phyloP scores from a whole-genome alignment of 92 coral and sea anemone genomes.

The Hydrozoanthus gracilis region DNA sequence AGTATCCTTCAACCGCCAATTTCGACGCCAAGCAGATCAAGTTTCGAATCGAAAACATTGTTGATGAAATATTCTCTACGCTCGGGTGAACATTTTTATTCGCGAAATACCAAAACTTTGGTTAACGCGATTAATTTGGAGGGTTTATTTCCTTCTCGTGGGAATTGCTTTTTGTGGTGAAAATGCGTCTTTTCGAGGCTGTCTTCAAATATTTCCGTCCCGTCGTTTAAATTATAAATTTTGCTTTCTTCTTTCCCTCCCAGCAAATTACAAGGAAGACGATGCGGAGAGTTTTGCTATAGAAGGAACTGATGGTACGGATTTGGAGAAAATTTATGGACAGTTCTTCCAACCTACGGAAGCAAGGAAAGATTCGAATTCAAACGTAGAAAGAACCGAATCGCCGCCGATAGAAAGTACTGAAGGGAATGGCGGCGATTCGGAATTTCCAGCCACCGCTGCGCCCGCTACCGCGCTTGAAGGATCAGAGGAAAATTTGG shows the following conservation, averaged over 20 bases:
- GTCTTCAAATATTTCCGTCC: not conserved
- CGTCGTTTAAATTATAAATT: not conserved
- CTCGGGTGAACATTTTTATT: constrained; percentile 26
- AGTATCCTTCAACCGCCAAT: constrained; percentile 33
- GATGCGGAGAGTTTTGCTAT: not conserved
- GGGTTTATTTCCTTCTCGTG: not conserved
- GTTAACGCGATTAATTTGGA: constrained; percentile 6
- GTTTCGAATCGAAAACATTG: constrained; percentile 11
- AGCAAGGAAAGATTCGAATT: not conserved
- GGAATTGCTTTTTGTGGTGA: not conserved
- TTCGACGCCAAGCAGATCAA: constrained; percentile 16
- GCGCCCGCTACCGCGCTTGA: constrained; percentile 47
- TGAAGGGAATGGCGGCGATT: constrained; percentile 14
- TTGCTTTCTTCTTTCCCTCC: not conserved
- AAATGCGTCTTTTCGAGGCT: not conserved
- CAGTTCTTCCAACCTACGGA: constrained; percentile 19
- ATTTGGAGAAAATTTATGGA: constrained; percentile 38
- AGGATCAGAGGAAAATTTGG: constrained; percentile 31
- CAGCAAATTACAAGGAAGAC: constrained; percentile 13
- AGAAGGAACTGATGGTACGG: constrained; percentile 43
- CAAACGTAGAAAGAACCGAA: not conserved
- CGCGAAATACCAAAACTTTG: constrained; percentile 15
- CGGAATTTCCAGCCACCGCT: constrained; percentile 9
- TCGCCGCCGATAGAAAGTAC: not conserved
- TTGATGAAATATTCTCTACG: not conserved